A percentile compares a stretch with the other conserved stretches of the same genome.
These are phyloP conservation scores for Muscicapa adusta DNA, from an alignment of 2,113 vertebrate species.

Conservation along the genomic window DNA sequence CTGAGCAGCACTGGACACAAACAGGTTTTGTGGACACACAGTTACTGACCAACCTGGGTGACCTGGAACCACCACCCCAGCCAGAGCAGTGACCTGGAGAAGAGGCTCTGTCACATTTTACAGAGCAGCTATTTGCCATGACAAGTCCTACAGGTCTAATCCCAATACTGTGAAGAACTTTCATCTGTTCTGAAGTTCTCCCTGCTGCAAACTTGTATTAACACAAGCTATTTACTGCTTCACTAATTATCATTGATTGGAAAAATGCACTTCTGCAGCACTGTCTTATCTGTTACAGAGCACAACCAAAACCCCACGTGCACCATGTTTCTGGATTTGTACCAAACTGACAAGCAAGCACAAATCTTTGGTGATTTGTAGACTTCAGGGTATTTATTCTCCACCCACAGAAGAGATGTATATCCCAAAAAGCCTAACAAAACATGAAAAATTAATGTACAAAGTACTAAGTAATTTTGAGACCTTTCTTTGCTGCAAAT, in stretches of 20 bases:
- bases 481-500: not conserved
- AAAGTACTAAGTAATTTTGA: not conserved
- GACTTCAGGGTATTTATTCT: not conserved
- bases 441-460: not conserved
- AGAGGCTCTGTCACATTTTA: not conserved
- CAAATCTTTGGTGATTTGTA: not conserved
- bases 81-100: not conserved
- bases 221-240: not conserved
- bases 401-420: not conserved
- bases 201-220: not conserved
- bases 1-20: not conserved
- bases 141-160: not conserved
- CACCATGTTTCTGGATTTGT: fast-evolving
- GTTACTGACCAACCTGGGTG: not conserved
- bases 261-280: not conserved
- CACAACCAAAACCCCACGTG: not conserved
- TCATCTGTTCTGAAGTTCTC: not conserved
- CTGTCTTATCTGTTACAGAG: not conserved
- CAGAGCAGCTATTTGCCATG: not conserved
- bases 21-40: not conserved
- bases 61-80: not conserved
- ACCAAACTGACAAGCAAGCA: not conserved
- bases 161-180: fast-evolving
- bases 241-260: not conserved
- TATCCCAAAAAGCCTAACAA: not conserved